Evolutionary conservation across 37 sponge, comb jelly and placozoan species (phyloP).

Genomic region (Halichondria panicea): DNA sequence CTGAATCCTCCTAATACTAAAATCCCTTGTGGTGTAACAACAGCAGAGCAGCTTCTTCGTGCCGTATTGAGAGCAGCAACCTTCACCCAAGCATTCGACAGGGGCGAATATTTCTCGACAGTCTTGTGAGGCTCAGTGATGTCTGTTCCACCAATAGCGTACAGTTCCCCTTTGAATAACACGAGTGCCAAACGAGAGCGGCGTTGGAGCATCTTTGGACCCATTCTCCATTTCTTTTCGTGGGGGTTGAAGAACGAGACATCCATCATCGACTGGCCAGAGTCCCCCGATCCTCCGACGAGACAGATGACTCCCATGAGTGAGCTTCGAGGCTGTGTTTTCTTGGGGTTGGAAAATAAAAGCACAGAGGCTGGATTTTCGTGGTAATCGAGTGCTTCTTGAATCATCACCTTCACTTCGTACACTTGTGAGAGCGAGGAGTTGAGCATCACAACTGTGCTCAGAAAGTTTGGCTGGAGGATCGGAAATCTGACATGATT

Average conservation of each 20-base stretch:
- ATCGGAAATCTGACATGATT: constrained; percentile 78
- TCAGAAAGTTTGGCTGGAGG: constrained; percentile 41
- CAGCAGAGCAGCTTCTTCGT: constrained; percentile 61
- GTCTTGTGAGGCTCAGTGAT: constrained; percentile 23
- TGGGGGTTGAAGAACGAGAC: constrained; percentile 70
- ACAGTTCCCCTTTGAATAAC: constrained; percentile 65
- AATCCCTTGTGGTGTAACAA: constrained; percentile 51
- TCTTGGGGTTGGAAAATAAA: constrained; percentile 51
- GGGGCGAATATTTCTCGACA: constrained; percentile 73
- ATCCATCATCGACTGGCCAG: constrained; percentile 54
- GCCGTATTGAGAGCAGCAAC: constrained; percentile 51
- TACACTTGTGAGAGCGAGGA: constrained; percentile 9
- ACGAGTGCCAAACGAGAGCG: constrained; percentile 55
- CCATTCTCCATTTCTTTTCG: constrained; percentile 66
- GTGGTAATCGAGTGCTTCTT: constrained; percentile 67
- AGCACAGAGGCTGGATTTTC: constrained; percentile 65
- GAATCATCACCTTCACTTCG: constrained; percentile 42
- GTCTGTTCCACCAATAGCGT: constrained; percentile 74
- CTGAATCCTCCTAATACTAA: constrained; percentile 78
- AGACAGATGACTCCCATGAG: constrained; percentile 71
- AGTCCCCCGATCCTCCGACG: constrained; percentile 64
- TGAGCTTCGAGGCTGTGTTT: constrained; percentile 72
- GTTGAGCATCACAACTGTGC: constrained; percentile 26
- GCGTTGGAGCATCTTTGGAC: constrained; percentile 60
- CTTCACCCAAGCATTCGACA: constrained; percentile 46